Conservation (phyloP, 1,140 invertebrate species). For the Spodoptera frugiperda region DNA sequence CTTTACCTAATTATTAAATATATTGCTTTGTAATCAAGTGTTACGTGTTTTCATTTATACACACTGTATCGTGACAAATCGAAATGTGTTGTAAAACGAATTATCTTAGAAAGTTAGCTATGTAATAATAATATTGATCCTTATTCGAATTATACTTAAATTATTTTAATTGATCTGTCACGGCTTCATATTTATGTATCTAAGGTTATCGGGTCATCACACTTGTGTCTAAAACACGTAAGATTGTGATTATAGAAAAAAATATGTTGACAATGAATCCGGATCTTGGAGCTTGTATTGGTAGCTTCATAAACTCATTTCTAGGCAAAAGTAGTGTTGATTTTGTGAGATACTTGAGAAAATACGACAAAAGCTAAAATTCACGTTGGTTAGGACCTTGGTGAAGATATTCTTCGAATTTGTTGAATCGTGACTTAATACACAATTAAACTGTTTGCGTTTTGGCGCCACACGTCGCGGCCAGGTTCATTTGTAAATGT, state of each 20-base stretch:
- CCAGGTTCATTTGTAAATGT: constrained; percentile 72
- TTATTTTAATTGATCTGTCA: constrained; percentile 39
- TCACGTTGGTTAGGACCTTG: constrained; percentile 30
- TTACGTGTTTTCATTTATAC: too few species aligned
- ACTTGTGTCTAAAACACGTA: background rate
- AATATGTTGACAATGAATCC: background rate
- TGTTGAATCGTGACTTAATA: constrained; percentile 79
- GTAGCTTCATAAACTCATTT: background rate
- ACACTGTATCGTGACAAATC: constrained; percentile 15
- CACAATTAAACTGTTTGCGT: constrained; percentile 80
- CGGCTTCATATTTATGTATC: constrained; percentile 9
- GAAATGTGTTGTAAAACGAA: constrained; percentile 35
- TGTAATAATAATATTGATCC: constrained; percentile 10
- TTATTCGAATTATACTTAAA: constrained; percentile 10
- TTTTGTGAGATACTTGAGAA: background rate
- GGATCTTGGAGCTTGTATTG: background rate
- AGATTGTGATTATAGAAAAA: background rate
- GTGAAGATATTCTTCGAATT: constrained; percentile 61
- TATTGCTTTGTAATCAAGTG: too few species aligned
- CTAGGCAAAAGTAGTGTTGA: constrained; percentile 5
- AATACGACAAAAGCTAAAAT: constrained; percentile 35
- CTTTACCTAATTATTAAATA: too few species aligned
- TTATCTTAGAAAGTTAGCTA: constrained; percentile 12
- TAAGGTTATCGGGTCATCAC: background rate
- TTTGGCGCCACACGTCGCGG: constrained; percentile 77